Evolutionary conservation across 1,140 invertebrate genomes (phyloP).

Genomic region (Papilio dardanus): DNA sequence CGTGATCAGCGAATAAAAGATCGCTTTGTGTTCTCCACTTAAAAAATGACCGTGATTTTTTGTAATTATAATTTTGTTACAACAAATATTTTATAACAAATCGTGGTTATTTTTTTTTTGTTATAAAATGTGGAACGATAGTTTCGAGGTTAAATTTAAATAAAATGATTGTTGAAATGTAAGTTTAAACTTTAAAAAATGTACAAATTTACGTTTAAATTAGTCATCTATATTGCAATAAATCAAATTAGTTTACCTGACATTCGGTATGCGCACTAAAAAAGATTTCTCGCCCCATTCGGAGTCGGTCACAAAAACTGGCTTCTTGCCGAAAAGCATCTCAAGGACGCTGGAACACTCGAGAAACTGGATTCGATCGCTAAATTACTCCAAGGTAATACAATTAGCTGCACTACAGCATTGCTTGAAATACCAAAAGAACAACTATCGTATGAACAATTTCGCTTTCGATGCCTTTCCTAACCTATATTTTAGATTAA

Average conservation of each 20-base stretch:
- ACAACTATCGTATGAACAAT: background rate
- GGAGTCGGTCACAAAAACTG: conserved; percentile 26
- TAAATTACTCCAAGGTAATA: background rate
- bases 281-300: conserved; percentile 9
- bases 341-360: conserved; percentile 26
- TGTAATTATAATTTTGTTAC: conserved; percentile 28
- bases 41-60: conserved; percentile 54
- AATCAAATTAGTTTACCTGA: background rate
- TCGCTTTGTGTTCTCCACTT: conserved; percentile 42
- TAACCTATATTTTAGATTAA: background rate
- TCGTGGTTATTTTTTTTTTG: conserved; percentile 29
- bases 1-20: conserved; percentile 42
- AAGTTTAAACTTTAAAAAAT: background rate
- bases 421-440: background rate
- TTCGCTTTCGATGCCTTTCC: background rate
- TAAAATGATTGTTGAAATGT: background rate
- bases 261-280: background rate
- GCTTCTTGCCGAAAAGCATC: conserved; percentile 32
- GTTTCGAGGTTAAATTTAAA: conserved; percentile 11
- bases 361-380: conserved; percentile 9
- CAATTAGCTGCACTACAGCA: background rate
- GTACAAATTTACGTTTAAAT: too few relatives aligned
- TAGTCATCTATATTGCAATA: background rate
- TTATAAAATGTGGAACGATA: conserved; percentile 4
- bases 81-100: conserved; percentile 34